phyloP scores from a whole-genome alignment of 2,113 vertebrate genomes.

The Taxidea taxus region DNA sequence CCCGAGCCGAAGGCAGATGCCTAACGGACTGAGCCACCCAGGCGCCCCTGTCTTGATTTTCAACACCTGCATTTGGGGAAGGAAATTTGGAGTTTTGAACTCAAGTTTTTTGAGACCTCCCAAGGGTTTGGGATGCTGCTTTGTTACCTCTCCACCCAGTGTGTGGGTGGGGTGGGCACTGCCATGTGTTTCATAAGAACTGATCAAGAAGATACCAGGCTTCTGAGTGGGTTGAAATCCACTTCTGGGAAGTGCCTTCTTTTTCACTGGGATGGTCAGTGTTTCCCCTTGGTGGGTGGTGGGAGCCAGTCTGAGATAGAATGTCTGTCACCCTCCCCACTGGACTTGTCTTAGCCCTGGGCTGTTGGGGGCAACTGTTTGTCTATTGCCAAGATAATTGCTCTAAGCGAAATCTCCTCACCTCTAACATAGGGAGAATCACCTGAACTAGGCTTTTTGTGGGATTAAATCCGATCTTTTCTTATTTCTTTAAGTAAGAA shows the following conservation, averaged over 20 bases:
- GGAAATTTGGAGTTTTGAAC: not conserved
- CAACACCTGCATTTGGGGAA: not conserved
- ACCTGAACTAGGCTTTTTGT: not conserved
- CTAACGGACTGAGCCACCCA: no score
- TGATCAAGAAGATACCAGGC: not conserved
- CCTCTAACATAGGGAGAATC: not conserved
- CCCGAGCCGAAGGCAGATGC: no score
- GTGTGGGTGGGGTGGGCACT: not conserved
- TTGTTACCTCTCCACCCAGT: not conserved
- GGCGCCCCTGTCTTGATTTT: not conserved
- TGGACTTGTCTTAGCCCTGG: not conserved
- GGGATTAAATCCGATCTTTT: not conserved
- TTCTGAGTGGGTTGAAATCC: not conserved
- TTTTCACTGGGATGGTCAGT: not conserved
- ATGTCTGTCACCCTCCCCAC: accelerated
- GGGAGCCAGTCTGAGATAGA: not conserved
- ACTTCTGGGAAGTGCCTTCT: not conserved
- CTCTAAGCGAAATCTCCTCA: not conserved
- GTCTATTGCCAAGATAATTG: not conserved
- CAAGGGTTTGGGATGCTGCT: not conserved
- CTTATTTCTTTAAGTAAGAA: no score
- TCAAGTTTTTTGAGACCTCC: not conserved
- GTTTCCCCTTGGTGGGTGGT: not conserved
- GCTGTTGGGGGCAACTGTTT: not conserved
- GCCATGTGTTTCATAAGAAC: not conserved